These are phyloP conservation scores for Eupithecia vulgata DNA, from an alignment of 2,888 invertebrate genomes.

Conservation along the genomic window DNA sequence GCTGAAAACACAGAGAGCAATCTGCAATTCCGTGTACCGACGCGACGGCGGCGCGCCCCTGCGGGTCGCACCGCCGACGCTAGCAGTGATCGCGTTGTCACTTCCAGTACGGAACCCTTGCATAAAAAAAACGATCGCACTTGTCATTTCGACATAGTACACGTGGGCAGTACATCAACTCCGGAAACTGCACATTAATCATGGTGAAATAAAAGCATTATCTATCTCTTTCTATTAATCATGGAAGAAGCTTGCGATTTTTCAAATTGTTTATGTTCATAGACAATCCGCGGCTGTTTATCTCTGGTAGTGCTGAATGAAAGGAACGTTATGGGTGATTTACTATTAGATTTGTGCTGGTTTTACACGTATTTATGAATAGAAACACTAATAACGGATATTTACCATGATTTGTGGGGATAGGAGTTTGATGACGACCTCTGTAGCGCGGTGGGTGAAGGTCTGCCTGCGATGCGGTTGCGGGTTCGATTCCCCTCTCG, in stretches of 20 bases:
- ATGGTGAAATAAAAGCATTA: not conserved
- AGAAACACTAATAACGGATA: not conserved
- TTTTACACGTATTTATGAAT: not conserved
- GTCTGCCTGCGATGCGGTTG: no score
- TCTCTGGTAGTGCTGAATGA: conserved; percentile 18
- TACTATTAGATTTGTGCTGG: not conserved
- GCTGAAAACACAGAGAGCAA: no score
- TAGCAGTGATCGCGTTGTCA: no score
- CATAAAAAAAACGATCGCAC: not conserved
- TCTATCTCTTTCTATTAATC: not conserved
- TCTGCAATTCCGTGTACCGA: no score
- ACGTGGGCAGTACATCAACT: conserved; percentile 17
- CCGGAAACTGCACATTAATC: conserved; percentile 1
- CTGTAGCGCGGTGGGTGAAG: no score
- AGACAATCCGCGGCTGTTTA: conserved; percentile 19
- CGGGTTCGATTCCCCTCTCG: no score
- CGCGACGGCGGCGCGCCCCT: no score
- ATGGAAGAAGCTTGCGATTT: conserved; percentile 21
- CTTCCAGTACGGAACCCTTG: not conserved
- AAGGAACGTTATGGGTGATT: conserved; percentile 9
- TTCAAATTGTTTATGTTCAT: conserved; percentile 24
- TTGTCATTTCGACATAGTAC: not conserved
- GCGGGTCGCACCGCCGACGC: no score
- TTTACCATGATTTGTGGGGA: not conserved
- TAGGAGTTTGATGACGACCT: no score